Evolutionary conservation across 2,888 invertebrate genomes (phyloP).

Genomic region (Athrips mouffetella): DNA sequence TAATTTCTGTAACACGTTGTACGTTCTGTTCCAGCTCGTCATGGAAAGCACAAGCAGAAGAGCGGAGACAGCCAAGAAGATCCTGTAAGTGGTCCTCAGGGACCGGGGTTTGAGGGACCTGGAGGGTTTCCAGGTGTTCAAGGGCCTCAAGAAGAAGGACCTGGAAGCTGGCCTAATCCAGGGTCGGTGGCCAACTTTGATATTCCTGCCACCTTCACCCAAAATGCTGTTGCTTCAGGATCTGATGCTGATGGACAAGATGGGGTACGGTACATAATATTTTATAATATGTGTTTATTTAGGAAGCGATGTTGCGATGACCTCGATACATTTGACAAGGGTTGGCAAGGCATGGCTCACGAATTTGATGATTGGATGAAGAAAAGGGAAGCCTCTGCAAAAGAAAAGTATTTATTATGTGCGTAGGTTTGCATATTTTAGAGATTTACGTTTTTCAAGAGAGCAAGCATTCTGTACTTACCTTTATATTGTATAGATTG

Average conservation of each 20-base stretch:
- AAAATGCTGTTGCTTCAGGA: background rate
- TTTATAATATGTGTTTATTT: too few species aligned
- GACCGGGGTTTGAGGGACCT: background rate
- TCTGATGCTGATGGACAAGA: background rate
- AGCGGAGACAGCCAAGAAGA: constrained; percentile 2
- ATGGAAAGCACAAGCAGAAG: background rate
- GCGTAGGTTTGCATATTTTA: too few species aligned
- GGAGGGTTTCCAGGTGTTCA: background rate
- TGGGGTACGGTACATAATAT: background rate
- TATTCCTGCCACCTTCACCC: constrained; percentile 5
- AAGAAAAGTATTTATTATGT: too few species aligned
- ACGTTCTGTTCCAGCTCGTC: background rate
- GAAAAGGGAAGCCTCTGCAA: too few species aligned
- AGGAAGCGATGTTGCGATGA: too few species aligned
- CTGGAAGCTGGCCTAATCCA: constrained; percentile 13
- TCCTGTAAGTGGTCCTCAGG: background rate
- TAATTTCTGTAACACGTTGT: too few species aligned
- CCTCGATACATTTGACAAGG: too few species aligned
- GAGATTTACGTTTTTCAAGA: too few species aligned
- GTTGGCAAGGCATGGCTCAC: too few species aligned
- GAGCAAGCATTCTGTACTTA: too few species aligned
- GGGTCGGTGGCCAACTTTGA: constrained; percentile 10
- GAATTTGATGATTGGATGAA: too few species aligned
- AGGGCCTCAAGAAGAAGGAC: background rate
- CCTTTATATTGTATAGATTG: too few species aligned